Evolutionary conservation across 2,888 invertebrate genomes (phyloP), one percentile per base, ranked within the genome.

Genomic region (Pterostichus madidus): DNA sequence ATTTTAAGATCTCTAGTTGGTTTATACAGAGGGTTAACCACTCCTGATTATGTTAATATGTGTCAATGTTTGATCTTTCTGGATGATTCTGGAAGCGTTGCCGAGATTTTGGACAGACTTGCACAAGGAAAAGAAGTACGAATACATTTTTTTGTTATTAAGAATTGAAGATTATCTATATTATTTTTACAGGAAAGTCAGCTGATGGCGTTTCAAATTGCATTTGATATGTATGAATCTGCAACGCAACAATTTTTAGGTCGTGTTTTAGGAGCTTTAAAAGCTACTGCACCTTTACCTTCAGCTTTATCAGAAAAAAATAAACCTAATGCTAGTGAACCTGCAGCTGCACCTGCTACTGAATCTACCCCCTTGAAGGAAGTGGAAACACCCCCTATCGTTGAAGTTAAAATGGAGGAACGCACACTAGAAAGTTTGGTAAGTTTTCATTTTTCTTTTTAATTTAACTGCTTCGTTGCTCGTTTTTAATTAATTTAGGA

Each of bases 161-260:
- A n/a, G 11, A 15, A 10, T 81, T 46, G 6, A 24, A 52, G 35
- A 2, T 10, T 52, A 61, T 83, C 10, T 24, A 7, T 32, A 76
- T 71, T 6, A 71, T 5, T 31, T 49, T 91, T 92, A 0, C 91
- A 93, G 90, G 95, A 96, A 84, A 95, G 94, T 85, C 95, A 96
- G 83, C 91, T 99, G 53, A 99, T 99, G 97, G 98, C 98, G 0
- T 99, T 98, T 90, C 99, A 99, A 91, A 98, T 99, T 87, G 98
- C 95, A 0, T 99, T 99, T 91, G 99, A 99, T 92, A 93, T 99
- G 86, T 99, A 99, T 89, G 99, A 99, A 90, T 98, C 98, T 56
- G 99, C 99, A 0, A 99, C 99, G 1, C 99, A 99, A 90, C 98
- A 99, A 89, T 99, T 99, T 89, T 92, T 99, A 76, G 96, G 95